phyloP scores from a whole-genome alignment of 1,140 invertebrate species.

The Pectinophora gossypiella region DNA sequence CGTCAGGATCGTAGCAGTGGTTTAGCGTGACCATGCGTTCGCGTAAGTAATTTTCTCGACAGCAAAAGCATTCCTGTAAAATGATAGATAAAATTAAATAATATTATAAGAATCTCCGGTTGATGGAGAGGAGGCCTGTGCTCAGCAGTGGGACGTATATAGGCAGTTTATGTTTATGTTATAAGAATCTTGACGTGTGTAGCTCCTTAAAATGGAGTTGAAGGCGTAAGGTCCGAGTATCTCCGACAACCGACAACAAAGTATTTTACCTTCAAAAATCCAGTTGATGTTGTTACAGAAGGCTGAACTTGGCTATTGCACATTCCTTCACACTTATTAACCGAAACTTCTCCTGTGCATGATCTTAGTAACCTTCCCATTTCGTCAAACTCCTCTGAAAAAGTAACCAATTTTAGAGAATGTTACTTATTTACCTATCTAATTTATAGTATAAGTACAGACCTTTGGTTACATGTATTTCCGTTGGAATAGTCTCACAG shows the following conservation, averaged over 20 bases:
- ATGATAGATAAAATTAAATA: slow-evolving; percentile 10
- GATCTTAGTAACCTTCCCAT: slow-evolving; percentile 86
- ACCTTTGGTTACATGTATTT: slow-evolving; percentile 68
- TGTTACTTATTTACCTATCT: background rate
- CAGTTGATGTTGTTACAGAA: slow-evolving; percentile 89
- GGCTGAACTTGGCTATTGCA: slow-evolving; percentile 94
- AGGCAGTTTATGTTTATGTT: too few relatives aligned
- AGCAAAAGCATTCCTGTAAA: slow-evolving; percentile 92
- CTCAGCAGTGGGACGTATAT: too few relatives aligned
- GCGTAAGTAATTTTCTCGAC: slow-evolving; percentile 88
- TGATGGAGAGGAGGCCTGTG: too few relatives aligned
- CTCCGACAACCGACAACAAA: too few relatives aligned
- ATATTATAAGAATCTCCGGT: background rate
- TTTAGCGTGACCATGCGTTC: slow-evolving; percentile 86
- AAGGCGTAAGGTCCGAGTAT: too few relatives aligned
- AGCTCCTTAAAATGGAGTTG: too few relatives aligned
- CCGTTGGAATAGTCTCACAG: slow-evolving; percentile 56
- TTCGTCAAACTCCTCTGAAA: slow-evolving; percentile 91
- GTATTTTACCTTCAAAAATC: slow-evolving; percentile 92
- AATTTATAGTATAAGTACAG: background rate
- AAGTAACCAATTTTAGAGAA: background rate
- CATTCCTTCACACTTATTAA: slow-evolving; percentile 93
- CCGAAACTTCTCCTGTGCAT: slow-evolving; percentile 90
- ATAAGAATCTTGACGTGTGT: too few relatives aligned
- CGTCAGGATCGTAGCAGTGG: slow-evolving; percentile 92